Conservation (phyloP, 2,113 vertebrate genomes). For the Tetrax tetrax region DNA sequence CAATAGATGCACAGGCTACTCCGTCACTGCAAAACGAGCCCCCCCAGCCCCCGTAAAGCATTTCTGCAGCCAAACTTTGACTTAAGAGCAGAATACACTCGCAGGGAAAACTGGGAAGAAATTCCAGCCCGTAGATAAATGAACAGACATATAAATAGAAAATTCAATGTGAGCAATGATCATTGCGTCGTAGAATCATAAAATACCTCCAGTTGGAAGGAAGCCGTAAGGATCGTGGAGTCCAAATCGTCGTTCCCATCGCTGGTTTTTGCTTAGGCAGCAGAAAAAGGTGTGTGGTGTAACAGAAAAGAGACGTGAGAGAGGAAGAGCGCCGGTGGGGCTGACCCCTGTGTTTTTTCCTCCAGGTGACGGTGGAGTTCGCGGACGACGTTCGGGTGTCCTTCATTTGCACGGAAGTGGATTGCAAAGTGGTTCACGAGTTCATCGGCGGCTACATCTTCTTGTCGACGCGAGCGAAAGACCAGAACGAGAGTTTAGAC, state of each 20-base stretch:
- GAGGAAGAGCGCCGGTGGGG: rapidly evolving
- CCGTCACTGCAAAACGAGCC: neutral
- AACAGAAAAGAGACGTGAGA: rapidly evolving
- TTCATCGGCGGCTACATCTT: constrained; percentile 99
- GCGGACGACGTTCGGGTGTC: constrained; percentile 92
- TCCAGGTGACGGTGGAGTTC: constrained; percentile 95
- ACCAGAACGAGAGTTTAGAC: constrained; percentile 97
- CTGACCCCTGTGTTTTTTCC: neutral
- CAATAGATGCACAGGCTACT: neutral
- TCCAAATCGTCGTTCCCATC: too few relatives aligned
- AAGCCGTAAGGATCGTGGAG: neutral
- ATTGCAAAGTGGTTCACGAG: constrained; percentile 98
- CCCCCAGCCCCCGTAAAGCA: neutral
- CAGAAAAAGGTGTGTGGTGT: rapidly evolving
- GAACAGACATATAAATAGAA: neutral
- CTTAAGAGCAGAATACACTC: neutral
- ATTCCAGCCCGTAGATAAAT: neutral
- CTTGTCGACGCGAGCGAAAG: constrained; percentile 94
- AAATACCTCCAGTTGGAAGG: neutral
- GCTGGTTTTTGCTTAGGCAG: rapidly evolving
- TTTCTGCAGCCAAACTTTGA: neutral
- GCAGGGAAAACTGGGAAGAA: neutral
- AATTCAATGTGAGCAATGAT: neutral
- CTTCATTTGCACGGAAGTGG: constrained; percentile 95
- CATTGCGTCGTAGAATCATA: neutral